Evolutionary conservation across 1,140 invertebrate species (phyloP).

Genomic region (Dufourea novaeangliae): DNA sequence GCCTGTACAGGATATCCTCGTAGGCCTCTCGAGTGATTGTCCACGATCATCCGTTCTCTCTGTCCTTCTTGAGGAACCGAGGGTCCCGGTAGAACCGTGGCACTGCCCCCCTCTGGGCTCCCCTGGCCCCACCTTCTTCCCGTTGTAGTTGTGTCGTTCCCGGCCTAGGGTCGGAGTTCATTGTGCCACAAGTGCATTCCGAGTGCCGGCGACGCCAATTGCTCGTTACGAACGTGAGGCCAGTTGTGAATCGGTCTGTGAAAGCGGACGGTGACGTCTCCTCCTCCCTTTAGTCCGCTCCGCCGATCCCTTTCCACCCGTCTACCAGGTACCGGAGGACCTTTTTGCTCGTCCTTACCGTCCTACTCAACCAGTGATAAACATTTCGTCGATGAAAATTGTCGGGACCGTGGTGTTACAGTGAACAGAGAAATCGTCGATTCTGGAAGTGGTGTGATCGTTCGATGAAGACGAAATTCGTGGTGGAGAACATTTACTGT

Average conservation of each 20-base stretch:
- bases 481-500: background rate
- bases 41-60: slow-evolving; percentile 33
- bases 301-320: background rate
- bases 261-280: slow-evolving; percentile 50
- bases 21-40: slow-evolving; percentile 20
- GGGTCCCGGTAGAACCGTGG: slow-evolving; percentile 2
- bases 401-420: background rate
- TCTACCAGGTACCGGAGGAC: background rate
- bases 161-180: slow-evolving; percentile 74
- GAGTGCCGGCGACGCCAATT: slow-evolving; percentile 68
- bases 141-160: slow-evolving; percentile 39
- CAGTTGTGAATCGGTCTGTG: slow-evolving; percentile 61
- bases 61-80: slow-evolving; percentile 3
- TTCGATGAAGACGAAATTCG: too few relatives aligned
- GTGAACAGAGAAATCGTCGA: background rate
- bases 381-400: background rate
- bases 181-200: slow-evolving; percentile 76
- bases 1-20: slow-evolving; percentile 60
- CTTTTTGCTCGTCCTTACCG: background rate
- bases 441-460: background rate
- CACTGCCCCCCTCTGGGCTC: slow-evolving; percentile 39
- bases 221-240: slow-evolving; percentile 54
- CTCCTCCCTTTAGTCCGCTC: background rate
- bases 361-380: background rate
- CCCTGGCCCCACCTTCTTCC: slow-evolving; percentile 21